Base-by-base conservation (phyloP, 2,113 vertebrate species). In the Oncorhynchus kisutch region DNA sequence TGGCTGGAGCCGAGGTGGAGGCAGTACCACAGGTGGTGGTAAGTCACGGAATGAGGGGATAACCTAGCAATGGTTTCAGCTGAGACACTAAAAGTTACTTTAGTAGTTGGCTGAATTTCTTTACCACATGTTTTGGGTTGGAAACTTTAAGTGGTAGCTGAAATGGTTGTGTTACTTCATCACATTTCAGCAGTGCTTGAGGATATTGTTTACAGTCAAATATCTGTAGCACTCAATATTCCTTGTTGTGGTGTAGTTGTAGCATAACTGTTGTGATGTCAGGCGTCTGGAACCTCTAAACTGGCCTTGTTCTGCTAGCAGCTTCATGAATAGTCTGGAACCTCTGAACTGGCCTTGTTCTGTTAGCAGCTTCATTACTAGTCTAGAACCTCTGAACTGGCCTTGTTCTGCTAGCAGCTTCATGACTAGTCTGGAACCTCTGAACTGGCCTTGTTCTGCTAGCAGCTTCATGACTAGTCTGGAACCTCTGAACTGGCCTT, bases 1-100 rank as follows among this genome's bases (percentile, higher is more conserved):
- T 92, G 84, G 89, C 93, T 76, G 93, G 92, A 82, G 92, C 91
- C 34, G 96, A 97, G 81, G 86, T 78, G 1, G 96, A 96, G 72
- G 85, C 84, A 74, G 87, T 73, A 87, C 87, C n/a, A 1, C 59
- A 8, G 83, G 77, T 90, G 67, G 91, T 49, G 96, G 97, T 98
- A 92, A 97, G 96, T 87, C 89, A 65, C 45, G 71, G 16, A 49
- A 75, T 29, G 25, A 70, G 65, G 11, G 51, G 51, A 14, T 54
- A 18, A 54, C 59, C 4, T 62, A 62, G 59, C 59, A 9, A n/a
- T n/a, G 59, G n/a, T 62, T 22, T 62, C n/a, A 16, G 2, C 5
- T 62, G 59, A n/a, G 59, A 22, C 20, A n/a, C 59, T 60, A 20
- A 16, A 60, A 60, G 20, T 60, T 8, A 62, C 51, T 45, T 45